Evolutionary conservation across 2,888 invertebrate genomes (phyloP), one percentile per base, ranked within the genome.

Genomic region (Polia nebulosa): DNA sequence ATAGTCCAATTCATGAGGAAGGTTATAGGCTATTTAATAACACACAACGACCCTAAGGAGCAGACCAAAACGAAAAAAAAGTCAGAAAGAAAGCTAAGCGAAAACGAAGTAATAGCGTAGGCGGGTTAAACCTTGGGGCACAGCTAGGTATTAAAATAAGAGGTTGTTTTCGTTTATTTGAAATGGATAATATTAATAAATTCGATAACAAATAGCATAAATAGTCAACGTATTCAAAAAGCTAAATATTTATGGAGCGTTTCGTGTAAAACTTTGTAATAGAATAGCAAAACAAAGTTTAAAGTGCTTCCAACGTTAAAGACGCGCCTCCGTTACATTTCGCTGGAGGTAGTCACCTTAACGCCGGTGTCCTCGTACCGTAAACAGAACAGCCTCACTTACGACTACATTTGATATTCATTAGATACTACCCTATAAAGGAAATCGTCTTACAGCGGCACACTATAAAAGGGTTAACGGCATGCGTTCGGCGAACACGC

Each of bases 341-440:
- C 62, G 64, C 65, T 80, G 53, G 78, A 84, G 69, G 85, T 85
- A 87, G 83, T 84, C 83, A 85, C 85, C 84, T 87, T 85, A 78
- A 86, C 81, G 78, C 78, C 80, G 76, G 78, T 72, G 80, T 72
- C 78, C 75, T 74, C 77, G 84, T 82, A 83, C 88, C 86, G 85
- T 89, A 89, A 86, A 88, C 80, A 87, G 88, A 87, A 86, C 86
- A 87, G 79, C 87, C 88, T 89, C 88, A 82, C 86, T 88, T 88
- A 87, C 89, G 81, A 88, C 86, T 86, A 85, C 89, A 91, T 92
- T 92, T 91, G 87, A 87, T 92, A 93, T 93, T 93, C 92, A 93
- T 93, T 93, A 92, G 90, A 91, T 88, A 90, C 87, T 82, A 88
- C 90, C 91, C 88, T 91, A 90, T 89, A 93, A 89, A 93, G 92